phyloP scores from a whole-genome alignment of 23 tunicate genomes.

The Diplosoma virens region DNA sequence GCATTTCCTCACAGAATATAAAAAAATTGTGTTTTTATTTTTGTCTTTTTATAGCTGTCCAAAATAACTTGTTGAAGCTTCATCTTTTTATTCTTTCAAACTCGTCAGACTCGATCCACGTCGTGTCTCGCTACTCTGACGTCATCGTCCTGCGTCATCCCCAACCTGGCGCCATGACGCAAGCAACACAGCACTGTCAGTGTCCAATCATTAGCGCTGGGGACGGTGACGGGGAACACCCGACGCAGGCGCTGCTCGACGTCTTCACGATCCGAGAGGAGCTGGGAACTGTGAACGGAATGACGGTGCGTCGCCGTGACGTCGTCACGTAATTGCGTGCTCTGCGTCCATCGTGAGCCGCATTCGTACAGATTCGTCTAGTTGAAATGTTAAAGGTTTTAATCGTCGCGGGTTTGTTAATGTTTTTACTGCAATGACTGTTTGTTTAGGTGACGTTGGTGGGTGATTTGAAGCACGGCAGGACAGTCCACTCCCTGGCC shows the following conservation, averaged over 20 bases:
- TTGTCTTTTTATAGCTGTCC: too few species aligned
- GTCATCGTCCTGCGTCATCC: constrained; percentile 86
- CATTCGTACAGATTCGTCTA: too few species aligned
- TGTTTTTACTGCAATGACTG: background rate
- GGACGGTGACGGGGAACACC: constrained; percentile 84
- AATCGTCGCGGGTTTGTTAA: too few species aligned
- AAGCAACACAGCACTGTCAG: constrained; percentile 25
- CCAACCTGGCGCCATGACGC: constrained; percentile 60
- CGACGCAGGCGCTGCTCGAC: constrained; percentile 88
- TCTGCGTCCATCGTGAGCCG: too few species aligned
- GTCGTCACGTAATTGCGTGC: too few species aligned
- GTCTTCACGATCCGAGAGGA: constrained; percentile 87
- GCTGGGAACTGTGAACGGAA: constrained; percentile 93
- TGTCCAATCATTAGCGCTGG: constrained; percentile 77
- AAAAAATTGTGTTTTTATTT: too few species aligned
- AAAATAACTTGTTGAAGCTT: too few species aligned
- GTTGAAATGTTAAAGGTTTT: too few species aligned
- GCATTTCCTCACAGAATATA: too few species aligned
- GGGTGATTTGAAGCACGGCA: constrained; percentile 90
- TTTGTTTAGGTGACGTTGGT: constrained; percentile 58
- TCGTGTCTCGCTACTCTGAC: constrained; percentile 71
- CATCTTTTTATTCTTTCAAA: too few species aligned
- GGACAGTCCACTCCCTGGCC: constrained; percentile 93
- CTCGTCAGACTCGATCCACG: constrained; percentile 70
- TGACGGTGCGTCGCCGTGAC: constrained; percentile 82